Percentiles rank a stretch among this genome's conserved stretches.
Conservation (phyloP, 2,888 invertebrate species). For the Beris morrisii region DNA sequence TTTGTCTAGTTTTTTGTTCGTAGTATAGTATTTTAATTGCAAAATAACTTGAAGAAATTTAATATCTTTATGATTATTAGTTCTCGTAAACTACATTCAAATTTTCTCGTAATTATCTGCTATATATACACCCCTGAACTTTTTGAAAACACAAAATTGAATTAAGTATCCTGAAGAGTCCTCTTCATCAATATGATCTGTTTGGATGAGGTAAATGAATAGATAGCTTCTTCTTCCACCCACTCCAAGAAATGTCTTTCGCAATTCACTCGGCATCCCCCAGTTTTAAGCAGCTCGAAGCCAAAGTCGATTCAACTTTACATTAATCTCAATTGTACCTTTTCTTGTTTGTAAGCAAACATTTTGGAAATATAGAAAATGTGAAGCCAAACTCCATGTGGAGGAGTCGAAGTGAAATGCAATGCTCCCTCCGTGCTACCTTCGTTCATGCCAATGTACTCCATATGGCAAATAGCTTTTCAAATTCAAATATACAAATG, state of each 20-base stretch:
- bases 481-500: conserved; percentile 28
- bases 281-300: conserved; percentile 35
- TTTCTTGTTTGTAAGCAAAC: conserved; percentile 39
- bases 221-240: conserved; percentile 6
- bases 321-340: conserved; percentile 44
- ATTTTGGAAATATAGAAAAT: conserved; percentile 29
- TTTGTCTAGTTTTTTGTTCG: too few species aligned
- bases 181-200: conserved; percentile 35
- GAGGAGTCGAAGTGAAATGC: conserved; percentile 4
- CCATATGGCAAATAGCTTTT: conserved; percentile 5
- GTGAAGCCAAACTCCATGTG: conserved; percentile 20
- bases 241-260: background rate
- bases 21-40: too few species aligned
- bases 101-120: too few species aligned
- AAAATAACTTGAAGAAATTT: too few species aligned
- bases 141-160: conserved; percentile 27
- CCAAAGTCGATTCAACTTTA: conserved; percentile 43
- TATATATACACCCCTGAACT: too few species aligned
- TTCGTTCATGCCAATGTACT: background rate
- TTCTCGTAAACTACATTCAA: too few species aligned
- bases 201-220: conserved; percentile 26
- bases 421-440: background rate
- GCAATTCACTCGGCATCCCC: background rate
- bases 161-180: conserved; percentile 25
- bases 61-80: too few species aligned